Evolutionary conservation across 2,797 vertebrate species (phyloP).

Genomic region (Anniella stebbinsi): DNA sequence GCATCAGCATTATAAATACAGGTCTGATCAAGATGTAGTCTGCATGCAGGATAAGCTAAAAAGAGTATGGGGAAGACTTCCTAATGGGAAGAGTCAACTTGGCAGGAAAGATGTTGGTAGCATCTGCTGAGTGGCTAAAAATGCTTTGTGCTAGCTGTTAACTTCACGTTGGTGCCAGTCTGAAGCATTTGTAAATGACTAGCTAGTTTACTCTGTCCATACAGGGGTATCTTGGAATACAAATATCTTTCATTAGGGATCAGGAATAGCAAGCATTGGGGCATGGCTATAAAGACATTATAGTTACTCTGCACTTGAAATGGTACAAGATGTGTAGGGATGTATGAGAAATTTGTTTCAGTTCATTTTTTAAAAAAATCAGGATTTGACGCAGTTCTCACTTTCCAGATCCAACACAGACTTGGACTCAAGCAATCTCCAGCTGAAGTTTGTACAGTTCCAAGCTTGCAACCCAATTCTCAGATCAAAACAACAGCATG

Average conservation of each 20-base stretch:
- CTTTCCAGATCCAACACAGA: too few relatives aligned
- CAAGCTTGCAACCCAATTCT: too few relatives aligned
- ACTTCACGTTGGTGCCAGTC: neutral
- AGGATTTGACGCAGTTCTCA: too few relatives aligned
- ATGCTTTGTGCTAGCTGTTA: neutral
- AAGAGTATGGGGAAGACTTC: neutral
- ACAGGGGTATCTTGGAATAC: neutral
- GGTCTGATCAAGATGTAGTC: neutral
- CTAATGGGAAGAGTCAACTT: conserved; percentile 26
- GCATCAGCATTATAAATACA: neutral
- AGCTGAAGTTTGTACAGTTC: too few relatives aligned
- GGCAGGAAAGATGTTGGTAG: conserved; percentile 10
- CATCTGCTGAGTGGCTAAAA: neutral
- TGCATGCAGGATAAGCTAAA: neutral
- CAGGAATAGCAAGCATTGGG: neutral
- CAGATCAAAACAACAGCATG: too few relatives aligned
- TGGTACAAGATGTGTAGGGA: too few relatives aligned
- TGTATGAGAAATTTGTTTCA: too few relatives aligned
- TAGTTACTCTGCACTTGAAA: neutral
- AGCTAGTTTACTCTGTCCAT: neutral
- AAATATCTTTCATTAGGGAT: neutral
- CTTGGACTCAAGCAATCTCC: too few relatives aligned
- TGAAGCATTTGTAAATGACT: neutral
- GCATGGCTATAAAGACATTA: too few relatives aligned
- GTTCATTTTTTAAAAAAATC: too few relatives aligned